These are phyloP conservation scores for Thymelicus sylvestris DNA, from an alignment of 2,888 invertebrate species.

Conservation along the genomic window DNA sequence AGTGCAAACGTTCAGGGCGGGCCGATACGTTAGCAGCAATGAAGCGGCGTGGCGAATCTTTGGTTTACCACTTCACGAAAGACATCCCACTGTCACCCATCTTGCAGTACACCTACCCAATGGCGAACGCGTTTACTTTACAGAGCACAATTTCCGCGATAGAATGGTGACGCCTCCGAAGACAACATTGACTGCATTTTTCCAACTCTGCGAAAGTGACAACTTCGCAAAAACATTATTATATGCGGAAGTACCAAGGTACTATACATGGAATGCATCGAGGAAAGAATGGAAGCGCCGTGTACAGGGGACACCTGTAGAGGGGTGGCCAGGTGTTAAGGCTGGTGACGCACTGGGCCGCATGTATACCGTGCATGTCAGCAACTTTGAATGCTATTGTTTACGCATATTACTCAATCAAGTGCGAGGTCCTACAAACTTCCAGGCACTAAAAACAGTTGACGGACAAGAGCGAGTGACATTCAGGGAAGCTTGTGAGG, in stretches of 20 bases:
- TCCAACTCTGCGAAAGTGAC: conserved; percentile 53
- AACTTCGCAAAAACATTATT: conserved; percentile 57
- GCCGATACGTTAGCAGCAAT: conserved; percentile 50
- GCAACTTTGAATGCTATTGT: too few species aligned
- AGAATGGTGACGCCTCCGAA: conserved; percentile 45
- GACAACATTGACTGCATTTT: conserved; percentile 55
- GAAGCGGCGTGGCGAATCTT: conserved; percentile 52
- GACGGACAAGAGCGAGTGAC: conserved; percentile 47
- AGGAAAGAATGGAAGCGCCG: conserved; percentile 45
- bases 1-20: conserved; percentile 47
- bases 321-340: conserved; percentile 43
- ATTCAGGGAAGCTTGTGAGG: conserved; percentile 52
- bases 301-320: conserved; percentile 45
- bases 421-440: neutral
- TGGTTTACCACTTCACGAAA: conserved; percentile 45
- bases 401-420: too few species aligned
- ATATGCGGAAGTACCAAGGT: conserved; percentile 52
- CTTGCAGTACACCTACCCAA: conserved; percentile 48
- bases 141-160: conserved; percentile 47
- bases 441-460: conserved; percentile 49
- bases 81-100: conserved; percentile 47
- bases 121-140: conserved; percentile 55
- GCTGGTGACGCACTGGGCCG: conserved; percentile 44
- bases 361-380: conserved; percentile 48
- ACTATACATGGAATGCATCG: conserved; percentile 46